These are phyloP conservation scores for Temnothorax unifasciatus DNA, from an alignment of 2,888 invertebrate species.

Conservation along the genomic window DNA sequence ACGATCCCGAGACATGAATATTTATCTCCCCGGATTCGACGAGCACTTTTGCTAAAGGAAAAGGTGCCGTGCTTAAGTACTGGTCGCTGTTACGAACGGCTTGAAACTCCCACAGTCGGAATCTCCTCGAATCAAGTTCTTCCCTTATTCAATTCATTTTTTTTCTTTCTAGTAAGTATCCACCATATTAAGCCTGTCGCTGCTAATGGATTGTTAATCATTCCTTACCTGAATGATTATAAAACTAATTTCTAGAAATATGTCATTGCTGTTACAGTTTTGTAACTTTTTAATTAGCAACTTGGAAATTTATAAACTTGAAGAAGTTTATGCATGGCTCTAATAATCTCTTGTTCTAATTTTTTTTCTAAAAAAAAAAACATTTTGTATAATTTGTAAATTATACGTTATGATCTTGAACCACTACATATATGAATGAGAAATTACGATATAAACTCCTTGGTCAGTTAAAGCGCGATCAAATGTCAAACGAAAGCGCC, in stretches of 20 bases:
- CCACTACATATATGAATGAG: not conserved
- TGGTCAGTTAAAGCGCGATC: conserved; percentile 64
- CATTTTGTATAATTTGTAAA: conserved; percentile 35
- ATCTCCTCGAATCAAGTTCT: conserved; percentile 32
- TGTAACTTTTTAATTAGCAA: not conserved
- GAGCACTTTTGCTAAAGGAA: conserved; percentile 68
- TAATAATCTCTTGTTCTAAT: not conserved
- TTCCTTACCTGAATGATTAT: not conserved
- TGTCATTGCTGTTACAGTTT: not conserved
- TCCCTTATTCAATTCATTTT: conserved; percentile 2
- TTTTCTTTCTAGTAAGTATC: conserved; percentile 7
- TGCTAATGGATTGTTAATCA: conserved; percentile 31
- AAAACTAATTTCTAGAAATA: conserved; percentile 9
- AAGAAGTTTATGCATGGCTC: not conserved
- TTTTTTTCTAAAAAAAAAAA: not conserved
- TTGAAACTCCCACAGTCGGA: conserved; percentile 34
- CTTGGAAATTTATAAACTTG: not conserved
- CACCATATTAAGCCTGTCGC: not conserved
- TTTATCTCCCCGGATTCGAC: conserved; percentile 71
- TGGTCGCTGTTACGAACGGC: conserved; percentile 46
- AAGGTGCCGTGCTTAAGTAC: conserved; percentile 69
- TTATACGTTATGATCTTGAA: conserved; percentile 4
- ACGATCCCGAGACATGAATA: conserved; percentile 73
- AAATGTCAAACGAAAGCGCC: conserved; percentile 71
- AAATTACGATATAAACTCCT: conserved; percentile 46